A percentile compares a stretch with the other conserved stretches of the same genome.
Evolutionary conservation across 2,797 vertebrate species (phyloP).

Genomic region (Gymnothorax javanicus): DNA sequence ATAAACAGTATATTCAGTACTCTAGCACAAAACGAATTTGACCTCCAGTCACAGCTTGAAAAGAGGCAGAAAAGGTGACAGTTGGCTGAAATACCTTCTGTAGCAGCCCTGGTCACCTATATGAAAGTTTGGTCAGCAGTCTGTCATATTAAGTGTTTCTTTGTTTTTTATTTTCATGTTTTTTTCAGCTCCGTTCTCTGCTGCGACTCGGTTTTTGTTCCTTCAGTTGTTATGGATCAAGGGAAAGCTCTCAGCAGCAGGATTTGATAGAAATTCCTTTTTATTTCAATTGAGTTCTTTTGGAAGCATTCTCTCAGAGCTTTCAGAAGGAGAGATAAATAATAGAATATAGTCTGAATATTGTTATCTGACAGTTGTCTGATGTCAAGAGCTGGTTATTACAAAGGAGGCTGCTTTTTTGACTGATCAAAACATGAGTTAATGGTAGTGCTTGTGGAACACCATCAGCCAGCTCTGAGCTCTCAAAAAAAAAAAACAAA

Average conservation of each 20-base stretch:
- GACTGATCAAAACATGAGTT: slow-evolving; percentile 58
- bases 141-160: slow-evolving; percentile 18
- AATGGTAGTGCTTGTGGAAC: slow-evolving; percentile 46
- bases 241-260: slow-evolving; percentile 34
- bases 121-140: slow-evolving; percentile 34
- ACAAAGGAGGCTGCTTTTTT: slow-evolving; percentile 33
- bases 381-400: slow-evolving; percentile 43
- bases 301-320: slow-evolving; percentile 39
- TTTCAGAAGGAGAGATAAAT: slow-evolving; percentile 44
- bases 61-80: slow-evolving; percentile 3
- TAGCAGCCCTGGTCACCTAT: slow-evolving; percentile 23
- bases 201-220: not conserved
- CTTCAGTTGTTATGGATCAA: slow-evolving; percentile 32
- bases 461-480: slow-evolving; percentile 31
- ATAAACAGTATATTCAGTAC: slow-evolving; percentile 24
- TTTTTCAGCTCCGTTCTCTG: slow-evolving; percentile 30
- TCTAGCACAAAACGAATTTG: not conserved
- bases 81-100: not conserved
- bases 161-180: slow-evolving; percentile 21
- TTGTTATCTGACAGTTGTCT: slow-evolving; percentile 46
- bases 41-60: slow-evolving; percentile 39
- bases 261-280: slow-evolving; percentile 44
- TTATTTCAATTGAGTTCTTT: slow-evolving; percentile 44
- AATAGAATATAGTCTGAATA: slow-evolving; percentile 42
- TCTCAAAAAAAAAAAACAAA: slow-evolving; percentile 31